Conservation (phyloP, 1,140 invertebrate genomes). For the Orchesella cincta region DNA sequence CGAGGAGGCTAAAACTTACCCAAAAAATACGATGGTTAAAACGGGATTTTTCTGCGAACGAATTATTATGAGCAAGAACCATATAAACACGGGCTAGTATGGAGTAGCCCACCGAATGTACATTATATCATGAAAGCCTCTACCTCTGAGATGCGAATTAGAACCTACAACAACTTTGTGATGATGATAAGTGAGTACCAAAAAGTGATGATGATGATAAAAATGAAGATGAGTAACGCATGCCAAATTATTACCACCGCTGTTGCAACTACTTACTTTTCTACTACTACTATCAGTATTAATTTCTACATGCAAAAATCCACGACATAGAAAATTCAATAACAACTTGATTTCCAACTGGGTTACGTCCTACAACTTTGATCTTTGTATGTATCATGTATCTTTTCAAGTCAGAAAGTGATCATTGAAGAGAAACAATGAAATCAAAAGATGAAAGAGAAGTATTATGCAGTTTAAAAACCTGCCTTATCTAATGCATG, state of each 20-base stretch:
- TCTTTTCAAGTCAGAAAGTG: not conserved
- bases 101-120: too few relatives aligned
- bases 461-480: not conserved
- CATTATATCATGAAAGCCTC: too few relatives aligned
- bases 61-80: too few relatives aligned
- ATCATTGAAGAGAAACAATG: too few relatives aligned
- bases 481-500: not conserved
- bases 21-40: too few relatives aligned
- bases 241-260: not conserved
- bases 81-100: too few relatives aligned
- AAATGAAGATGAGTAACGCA: conserved; percentile 4
- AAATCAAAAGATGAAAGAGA: not conserved
- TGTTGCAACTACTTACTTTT: not conserved
- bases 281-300: not conserved
- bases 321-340: conserved; percentile 1
- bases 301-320: not conserved
- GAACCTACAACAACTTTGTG: too few relatives aligned
- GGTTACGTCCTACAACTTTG: conserved; percentile 24
- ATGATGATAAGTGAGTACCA: not conserved
- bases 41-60: too few relatives aligned
- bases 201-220: not conserved
- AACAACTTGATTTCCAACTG: conserved; percentile 25
- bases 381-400: not conserved
- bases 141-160: too few relatives aligned
- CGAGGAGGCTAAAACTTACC: too few relatives aligned